Conservation (phyloP, 2,797 vertebrate genomes). For the Spheniscus humboldti region DNA sequence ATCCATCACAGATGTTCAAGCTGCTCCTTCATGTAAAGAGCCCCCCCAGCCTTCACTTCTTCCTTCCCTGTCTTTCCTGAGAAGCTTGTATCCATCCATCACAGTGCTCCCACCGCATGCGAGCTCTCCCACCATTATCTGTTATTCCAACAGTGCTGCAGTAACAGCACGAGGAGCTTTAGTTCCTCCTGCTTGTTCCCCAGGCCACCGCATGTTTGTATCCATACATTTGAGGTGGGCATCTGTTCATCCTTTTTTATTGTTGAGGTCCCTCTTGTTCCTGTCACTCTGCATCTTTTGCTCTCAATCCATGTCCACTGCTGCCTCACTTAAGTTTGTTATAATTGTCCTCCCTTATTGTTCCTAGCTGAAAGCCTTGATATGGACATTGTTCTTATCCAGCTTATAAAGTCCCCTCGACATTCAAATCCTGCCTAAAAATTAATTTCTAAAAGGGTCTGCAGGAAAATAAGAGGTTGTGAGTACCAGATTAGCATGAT, state of each 20-base stretch:
- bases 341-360: neutral
- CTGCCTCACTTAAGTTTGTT: neutral
- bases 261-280: neutral
- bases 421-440: neutral
- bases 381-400: neutral
- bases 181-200: neutral
- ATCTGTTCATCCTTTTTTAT: neutral
- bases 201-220: neutral
- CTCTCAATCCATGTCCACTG: neutral
- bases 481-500: neutral
- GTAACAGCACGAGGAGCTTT: neutral
- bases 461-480: neutral
- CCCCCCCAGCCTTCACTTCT: accelerated
- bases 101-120: neutral
- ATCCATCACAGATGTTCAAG: neutral
- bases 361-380: neutral
- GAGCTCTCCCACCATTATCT: neutral
- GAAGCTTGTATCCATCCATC: neutral
- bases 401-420: neutral
- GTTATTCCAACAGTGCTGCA: neutral
- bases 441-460: neutral
- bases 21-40: neutral
- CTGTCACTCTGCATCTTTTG: neutral
- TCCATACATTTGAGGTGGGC: neutral
- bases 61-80: neutral